Conservation (phyloP, 2,888 invertebrate genomes). For the Drosophila macrospina region DNA sequence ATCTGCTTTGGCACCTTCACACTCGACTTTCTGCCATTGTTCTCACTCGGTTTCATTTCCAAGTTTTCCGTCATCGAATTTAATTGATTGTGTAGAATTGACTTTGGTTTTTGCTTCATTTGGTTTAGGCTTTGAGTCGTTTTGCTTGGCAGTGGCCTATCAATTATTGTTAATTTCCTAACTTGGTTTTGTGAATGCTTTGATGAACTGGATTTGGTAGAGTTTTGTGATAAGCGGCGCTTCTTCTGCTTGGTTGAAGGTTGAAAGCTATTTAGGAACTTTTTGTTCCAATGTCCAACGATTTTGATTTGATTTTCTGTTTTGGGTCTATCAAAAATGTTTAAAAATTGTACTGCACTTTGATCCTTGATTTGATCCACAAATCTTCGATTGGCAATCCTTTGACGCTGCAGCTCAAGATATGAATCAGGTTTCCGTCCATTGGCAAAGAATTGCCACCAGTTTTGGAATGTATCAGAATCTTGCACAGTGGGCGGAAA, state of each 20-base stretch:
- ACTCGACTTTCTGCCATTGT: background rate
- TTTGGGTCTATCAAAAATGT: background rate
- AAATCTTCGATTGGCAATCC: constrained; percentile 8
- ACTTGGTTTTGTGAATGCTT: background rate
- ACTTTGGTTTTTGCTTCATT: background rate
- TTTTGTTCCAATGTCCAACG: constrained; percentile 5
- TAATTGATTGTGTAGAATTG: background rate
- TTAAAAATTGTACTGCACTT: constrained; percentile 17
- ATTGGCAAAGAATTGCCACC: constrained; percentile 43
- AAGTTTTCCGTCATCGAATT: background rate
- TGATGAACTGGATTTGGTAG: background rate
- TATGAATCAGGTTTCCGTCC: constrained; percentile 8
- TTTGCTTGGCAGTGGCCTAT: background rate
- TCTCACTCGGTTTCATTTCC: background rate
- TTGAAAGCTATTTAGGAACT: constrained; percentile 16
- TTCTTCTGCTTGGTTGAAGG: background rate
- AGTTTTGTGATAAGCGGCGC: background rate
- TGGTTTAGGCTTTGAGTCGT: background rate
- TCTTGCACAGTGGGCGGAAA: constrained; percentile 3
- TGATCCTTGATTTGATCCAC: constrained; percentile 13
- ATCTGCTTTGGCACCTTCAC: background rate
- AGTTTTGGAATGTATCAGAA: constrained; percentile 27
- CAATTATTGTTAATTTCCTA: background rate
- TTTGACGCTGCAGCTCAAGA: constrained; percentile 1
- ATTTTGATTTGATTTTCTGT: background rate